phyloP scores from a whole-genome alignment of 2,113 vertebrate species.

The Mirza zaza region DNA sequence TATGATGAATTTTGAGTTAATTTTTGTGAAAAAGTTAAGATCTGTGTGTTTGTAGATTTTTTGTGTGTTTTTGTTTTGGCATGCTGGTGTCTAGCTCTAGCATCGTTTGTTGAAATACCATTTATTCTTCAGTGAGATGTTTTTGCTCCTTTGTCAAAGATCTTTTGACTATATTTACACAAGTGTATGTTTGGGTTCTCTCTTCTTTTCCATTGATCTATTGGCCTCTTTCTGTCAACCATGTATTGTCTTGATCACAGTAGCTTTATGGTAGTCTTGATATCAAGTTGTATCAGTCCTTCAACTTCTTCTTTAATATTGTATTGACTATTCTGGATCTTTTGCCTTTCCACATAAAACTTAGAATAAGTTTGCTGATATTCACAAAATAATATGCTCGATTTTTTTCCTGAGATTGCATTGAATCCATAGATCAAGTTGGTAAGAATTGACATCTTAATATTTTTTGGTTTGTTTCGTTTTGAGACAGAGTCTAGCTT shows the following conservation, averaged over 20 bases:
- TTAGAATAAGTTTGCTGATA: not conserved
- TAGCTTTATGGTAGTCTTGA: not conserved
- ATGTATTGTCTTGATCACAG: not conserved
- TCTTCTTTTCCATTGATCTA: not conserved
- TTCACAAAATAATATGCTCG: not conserved
- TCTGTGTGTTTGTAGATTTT: not conserved
- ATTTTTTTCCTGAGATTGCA: not conserved
- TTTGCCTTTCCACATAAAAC: not conserved
- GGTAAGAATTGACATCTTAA: not conserved
- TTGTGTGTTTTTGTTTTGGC: not conserved
- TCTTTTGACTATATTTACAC: not conserved
- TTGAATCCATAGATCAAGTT: not conserved
- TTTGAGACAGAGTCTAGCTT: no score
- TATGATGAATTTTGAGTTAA: not conserved
- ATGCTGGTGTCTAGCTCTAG: not conserved
- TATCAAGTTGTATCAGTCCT: not conserved
- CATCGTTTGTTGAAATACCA: not conserved
- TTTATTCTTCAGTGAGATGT: not conserved
- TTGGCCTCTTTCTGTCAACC: not conserved
- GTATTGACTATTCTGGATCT: not conserved
- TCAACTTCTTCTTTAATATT: not conserved
- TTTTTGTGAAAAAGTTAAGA: not conserved
- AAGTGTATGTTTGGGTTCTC: not conserved
- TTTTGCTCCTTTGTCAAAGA: not conserved
- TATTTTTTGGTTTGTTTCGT: no score